Evolutionary conservation across 2,888 invertebrate species (phyloP), one percentile per base, ranked within the genome.

Genomic region (Oligia strigilis): DNA sequence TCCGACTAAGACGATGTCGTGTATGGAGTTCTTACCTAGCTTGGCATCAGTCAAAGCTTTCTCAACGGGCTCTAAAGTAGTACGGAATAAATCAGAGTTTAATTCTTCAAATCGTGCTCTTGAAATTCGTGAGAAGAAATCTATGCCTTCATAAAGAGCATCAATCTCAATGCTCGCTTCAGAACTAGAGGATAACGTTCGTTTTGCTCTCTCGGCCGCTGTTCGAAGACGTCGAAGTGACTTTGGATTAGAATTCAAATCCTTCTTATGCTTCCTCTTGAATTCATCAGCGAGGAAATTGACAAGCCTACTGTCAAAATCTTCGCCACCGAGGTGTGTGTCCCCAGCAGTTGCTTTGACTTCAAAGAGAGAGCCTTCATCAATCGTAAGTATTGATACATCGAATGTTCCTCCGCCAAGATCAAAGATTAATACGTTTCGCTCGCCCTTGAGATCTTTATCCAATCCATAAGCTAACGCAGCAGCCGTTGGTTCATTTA

Each of bases 271-370:
- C 91, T 98, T 98, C 17, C 98, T 95, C 92, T 98, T 98, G 93
- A 98, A 98, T 93, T 98, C 98, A 60, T 98, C 97, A 60, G 97
- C 97, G 67, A 98, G 97, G 90, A 98, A 98, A 81, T 96, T 97
- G 0, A 98, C 98, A 86, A 98, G 94, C 79, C 98, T 95, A 87
- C 97, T 98, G 88, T 98, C 92, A 86, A 97, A 97, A 93, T 98
- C 98, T 95, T 98, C 98, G 36, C 98, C 98, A n/a, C 98, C 98
- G 75, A 98, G 97, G 93, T 98, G 99, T 1, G 99, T 99, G 91
- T 99, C 99, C 23, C 98, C 98, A 62, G 98, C 98, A 11, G 98
- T 99, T 0, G 99, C 97, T 95, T 98, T 98, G 0, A 98, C 99
- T 94, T 98, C 98, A 93, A 98, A 98, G 49, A 97, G 92, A 1